These are phyloP conservation scores for Siphonodentalium dalli DNA, from an alignment of 2,888 invertebrate species.

Conservation along the genomic window DNA sequence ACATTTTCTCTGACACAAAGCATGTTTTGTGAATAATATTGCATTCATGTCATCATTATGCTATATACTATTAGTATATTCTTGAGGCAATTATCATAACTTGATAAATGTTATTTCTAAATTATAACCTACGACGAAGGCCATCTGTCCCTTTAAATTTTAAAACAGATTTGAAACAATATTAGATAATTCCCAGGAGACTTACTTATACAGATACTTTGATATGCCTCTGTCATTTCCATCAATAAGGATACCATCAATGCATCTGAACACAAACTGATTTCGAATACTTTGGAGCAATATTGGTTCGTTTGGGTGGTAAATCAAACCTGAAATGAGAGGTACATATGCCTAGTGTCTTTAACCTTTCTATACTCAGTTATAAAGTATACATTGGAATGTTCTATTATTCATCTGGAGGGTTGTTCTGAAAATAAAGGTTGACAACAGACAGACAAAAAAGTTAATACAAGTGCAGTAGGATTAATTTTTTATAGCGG, in stretches of 20 bases:
- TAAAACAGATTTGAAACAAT: too few relatives aligned
- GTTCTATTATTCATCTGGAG: background rate
- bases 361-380: too few relatives aligned
- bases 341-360: background rate
- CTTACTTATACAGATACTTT: slow-evolving; percentile 65
- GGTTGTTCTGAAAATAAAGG: background rate
- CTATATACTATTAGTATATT: too few relatives aligned
- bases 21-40: too few relatives aligned
- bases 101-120: too few relatives aligned
- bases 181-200: background rate
- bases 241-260: slow-evolving; percentile 67
- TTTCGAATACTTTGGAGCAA: slow-evolving; percentile 67
- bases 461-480: too few relatives aligned
- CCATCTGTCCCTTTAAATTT: too few relatives aligned
- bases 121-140: too few relatives aligned
- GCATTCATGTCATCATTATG: too few relatives aligned
- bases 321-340: slow-evolving; percentile 64
- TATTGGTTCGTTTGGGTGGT: slow-evolving; percentile 66
- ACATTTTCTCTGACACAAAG: too few relatives aligned
- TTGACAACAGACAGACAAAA: background rate
- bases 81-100: too few relatives aligned
- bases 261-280: slow-evolving; percentile 68
- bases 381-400: background rate
- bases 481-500: too few relatives aligned
- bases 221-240: slow-evolving; percentile 67